phyloP scores from a whole-genome alignment of 2,113 vertebrate species.

The Cyprinodon brontotheroides region DNA sequence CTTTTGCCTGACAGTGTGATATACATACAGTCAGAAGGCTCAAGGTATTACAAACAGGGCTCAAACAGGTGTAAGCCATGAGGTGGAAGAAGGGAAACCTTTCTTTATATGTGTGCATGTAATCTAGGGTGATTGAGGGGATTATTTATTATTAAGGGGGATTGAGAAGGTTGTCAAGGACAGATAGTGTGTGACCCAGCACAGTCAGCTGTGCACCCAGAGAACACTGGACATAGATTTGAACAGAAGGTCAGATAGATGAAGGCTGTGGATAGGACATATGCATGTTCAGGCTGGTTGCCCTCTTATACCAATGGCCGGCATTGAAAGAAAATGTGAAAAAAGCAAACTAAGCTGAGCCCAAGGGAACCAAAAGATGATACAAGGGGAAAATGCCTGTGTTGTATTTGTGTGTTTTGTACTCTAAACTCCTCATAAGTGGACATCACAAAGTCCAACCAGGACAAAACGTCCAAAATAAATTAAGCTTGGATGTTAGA shows the following conservation, averaged over 20 bases:
- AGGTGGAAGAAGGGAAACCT: slow-evolving; percentile 24
- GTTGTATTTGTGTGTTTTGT: background rate
- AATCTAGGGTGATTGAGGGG: slow-evolving; percentile 44
- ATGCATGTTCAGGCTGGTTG: background rate
- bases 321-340: too few species aligned
- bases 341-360: background rate
- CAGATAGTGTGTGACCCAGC: slow-evolving; percentile 67
- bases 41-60: slow-evolving; percentile 49
- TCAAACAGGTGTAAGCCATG: slow-evolving; percentile 47
- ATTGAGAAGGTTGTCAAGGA: slow-evolving; percentile 65
- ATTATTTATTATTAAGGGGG: slow-evolving; percentile 63
- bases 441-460: background rate
- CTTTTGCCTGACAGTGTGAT: slow-evolving; percentile 7
- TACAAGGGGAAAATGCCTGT: background rate
- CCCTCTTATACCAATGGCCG: too few species aligned
- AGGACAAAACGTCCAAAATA: background rate
- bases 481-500: background rate
- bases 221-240: slow-evolving; percentile 61
- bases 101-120: slow-evolving; percentile 13
- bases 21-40: slow-evolving; percentile 44
- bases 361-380: background rate
- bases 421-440: background rate
- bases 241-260: slow-evolving; percentile 48
- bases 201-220: slow-evolving; percentile 75
- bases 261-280: slow-evolving; percentile 9